Evolutionary conservation across 2,888 invertebrate genomes (phyloP).

Genomic region (Drosophila lutescens): DNA sequence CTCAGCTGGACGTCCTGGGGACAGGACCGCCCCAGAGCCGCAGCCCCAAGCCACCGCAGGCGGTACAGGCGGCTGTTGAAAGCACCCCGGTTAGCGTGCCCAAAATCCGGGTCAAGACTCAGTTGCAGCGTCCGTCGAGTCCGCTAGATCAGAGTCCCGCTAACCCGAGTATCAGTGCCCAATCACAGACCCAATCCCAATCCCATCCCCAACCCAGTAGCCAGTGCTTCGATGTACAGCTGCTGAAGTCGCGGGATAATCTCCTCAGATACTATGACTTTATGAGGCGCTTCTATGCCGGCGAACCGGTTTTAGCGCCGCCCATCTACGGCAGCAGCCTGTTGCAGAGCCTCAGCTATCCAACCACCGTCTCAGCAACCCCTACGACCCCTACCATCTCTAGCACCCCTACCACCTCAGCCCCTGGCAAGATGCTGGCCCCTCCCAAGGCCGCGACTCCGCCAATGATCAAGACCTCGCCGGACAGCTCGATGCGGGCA

Average conservation of each 20-base stretch:
- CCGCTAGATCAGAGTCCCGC: constrained; percentile 43
- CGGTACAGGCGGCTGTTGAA: constrained; percentile 32
- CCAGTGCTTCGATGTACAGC: constrained; percentile 71
- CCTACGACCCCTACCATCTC: constrained; percentile 27
- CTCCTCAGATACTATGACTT: constrained; percentile 82
- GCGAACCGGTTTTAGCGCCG: constrained; percentile 74
- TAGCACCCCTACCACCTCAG: constrained; percentile 15
- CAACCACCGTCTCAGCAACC: constrained; percentile 43
- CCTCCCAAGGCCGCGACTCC: constrained; percentile 47
- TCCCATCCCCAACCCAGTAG: constrained; percentile 22
- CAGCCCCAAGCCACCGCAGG: constrained; percentile 9
- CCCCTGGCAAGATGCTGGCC: constrained; percentile 35
- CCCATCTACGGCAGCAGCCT: constrained; percentile 68
- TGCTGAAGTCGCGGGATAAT: constrained; percentile 80
- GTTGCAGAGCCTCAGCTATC: constrained; percentile 66
- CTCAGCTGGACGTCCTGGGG: constrained; percentile 42
- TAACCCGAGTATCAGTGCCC: background rate
- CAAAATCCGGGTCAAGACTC: constrained; percentile 78
- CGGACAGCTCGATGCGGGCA: constrained; percentile 52
- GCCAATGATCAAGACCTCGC: constrained; percentile 60
- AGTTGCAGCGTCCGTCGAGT: constrained; percentile 76
- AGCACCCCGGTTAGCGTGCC: constrained; percentile 58
- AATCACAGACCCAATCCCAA: constrained; percentile 9
- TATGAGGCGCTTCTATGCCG: constrained; percentile 81
- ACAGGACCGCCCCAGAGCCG: constrained; percentile 20